Base-by-base conservation (phyloP, 1,140 invertebrate genomes). In the Drosophila insularis region DNA sequence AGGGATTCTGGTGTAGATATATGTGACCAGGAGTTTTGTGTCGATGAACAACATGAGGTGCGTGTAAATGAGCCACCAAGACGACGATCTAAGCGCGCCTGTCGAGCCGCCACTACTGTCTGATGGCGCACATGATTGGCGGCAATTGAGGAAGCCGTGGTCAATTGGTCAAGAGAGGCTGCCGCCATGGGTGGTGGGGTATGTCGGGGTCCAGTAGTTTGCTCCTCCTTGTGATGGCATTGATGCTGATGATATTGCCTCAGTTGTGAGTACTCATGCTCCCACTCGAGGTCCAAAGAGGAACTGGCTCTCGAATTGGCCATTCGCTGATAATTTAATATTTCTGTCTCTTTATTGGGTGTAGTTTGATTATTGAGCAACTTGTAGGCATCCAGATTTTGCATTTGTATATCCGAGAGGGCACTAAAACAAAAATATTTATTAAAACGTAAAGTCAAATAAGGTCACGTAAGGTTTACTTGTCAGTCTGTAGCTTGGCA, bases 1-100 rank as follows among this genome's bases (percentile, higher is more conserved):
- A 92, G 68, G 0, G 91, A 92, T 27, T 92, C 91, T 1, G 91
- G 91, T 5, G 91, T 92, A 5, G 91, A 92, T 21, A 90, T 92
- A 72, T 91, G 91, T 10, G 91, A 92, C 90, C 90, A 91, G 4
- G 82, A 90, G 53, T 80, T 91, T 21, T 86, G 91, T 19, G 90
- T 90, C 2, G 90, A 84, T 0, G 82, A 87, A 10, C 82, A 81
- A 54, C 79, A 86, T 5, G 82, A 87, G 5, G 84, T 86, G 56
- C 90, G 80, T 32, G 89, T 90, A 35, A 91, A 78, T 8, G 89
- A 87, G 11, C 82, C 79, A 1, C 80, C 81, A 46, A 74, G 71
- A 2, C 78, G 78, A 2, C 80, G 76, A 6, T 66, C 63, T 59
- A 76, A 11, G 7, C 81, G 74, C 1, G 64, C 37, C 13, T 81